These are phyloP conservation scores for Ormyrus rosae DNA, from an alignment of 2,888 invertebrate species.

Conservation along the genomic window DNA sequence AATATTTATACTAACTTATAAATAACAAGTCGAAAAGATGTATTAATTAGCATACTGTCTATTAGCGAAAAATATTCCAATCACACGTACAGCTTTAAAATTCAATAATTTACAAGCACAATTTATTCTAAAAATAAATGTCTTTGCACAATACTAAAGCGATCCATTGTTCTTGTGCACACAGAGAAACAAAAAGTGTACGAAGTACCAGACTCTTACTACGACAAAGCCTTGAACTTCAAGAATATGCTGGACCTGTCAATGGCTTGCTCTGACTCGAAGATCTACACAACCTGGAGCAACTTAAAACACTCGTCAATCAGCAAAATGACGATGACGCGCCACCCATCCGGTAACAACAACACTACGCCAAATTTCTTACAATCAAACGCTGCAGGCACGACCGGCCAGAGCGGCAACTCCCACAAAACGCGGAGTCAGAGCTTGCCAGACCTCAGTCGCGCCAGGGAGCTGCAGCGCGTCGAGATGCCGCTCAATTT, in stretches of 20 bases:
- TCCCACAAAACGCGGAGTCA: constrained; percentile 78
- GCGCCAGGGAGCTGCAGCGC: constrained; percentile 67
- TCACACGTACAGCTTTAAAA: no score
- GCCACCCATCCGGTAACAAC: constrained; percentile 88
- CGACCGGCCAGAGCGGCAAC: constrained; percentile 10
- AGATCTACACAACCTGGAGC: constrained; percentile 90
- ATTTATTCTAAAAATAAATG: neutral
- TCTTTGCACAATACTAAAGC: constrained; percentile 4
- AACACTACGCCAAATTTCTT: constrained; percentile 77
- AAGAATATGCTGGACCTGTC: constrained; percentile 80
- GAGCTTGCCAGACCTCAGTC: constrained; percentile 85
- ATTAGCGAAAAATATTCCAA: no score
- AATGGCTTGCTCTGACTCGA: constrained; percentile 92
- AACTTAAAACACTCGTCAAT: constrained; percentile 85
- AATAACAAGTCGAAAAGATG: no score
- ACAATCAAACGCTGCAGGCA: constrained; percentile 51
- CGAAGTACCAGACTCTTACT: constrained; percentile 69
- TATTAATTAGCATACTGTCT: no score
- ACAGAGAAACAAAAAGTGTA: constrained; percentile 72
- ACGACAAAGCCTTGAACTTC: constrained; percentile 66
- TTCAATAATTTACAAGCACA: no score
- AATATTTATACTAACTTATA: no score
- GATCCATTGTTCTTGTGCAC: constrained; percentile 9
- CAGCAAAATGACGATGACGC: constrained; percentile 73
- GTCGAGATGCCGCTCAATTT: constrained; percentile 78